phyloP scores from a whole-genome alignment of 2,888 invertebrate species.

The Agrochola litura region DNA sequence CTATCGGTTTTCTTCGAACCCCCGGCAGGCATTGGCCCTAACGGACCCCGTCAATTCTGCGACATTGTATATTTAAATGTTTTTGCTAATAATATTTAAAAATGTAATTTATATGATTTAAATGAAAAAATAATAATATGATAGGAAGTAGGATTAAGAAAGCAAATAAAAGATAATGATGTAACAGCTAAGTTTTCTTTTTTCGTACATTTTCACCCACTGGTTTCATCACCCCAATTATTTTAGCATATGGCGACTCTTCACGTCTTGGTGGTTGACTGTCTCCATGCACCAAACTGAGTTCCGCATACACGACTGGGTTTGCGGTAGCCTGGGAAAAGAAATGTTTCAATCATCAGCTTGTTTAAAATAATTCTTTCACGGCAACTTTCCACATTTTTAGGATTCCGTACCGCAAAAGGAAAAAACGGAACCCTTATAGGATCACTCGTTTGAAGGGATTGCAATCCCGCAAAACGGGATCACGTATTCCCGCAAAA shows the following conservation, averaged over 20 bases:
- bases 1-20: too few species aligned
- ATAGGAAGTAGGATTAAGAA: background rate
- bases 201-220: background rate
- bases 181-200: background rate
- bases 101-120: too few species aligned
- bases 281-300: background rate
- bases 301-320: background rate
- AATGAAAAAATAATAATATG: background rate
- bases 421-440: too few species aligned
- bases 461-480: too few species aligned
- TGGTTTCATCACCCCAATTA: constrained; percentile 1
- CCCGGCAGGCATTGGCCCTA: too few species aligned
- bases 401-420: too few species aligned
- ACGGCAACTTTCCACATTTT: too few species aligned
- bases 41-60: too few species aligned
- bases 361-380: background rate
- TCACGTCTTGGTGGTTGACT: background rate
- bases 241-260: background rate
- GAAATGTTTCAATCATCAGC: background rate
- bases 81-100: too few species aligned
- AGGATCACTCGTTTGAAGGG: too few species aligned
- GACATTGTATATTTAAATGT: too few species aligned
- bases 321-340: background rate
- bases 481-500: too few species aligned
- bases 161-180: background rate